Base-by-base conservation (phyloP, 2,113 vertebrate genomes). In the Oophaga pumilio region DNA sequence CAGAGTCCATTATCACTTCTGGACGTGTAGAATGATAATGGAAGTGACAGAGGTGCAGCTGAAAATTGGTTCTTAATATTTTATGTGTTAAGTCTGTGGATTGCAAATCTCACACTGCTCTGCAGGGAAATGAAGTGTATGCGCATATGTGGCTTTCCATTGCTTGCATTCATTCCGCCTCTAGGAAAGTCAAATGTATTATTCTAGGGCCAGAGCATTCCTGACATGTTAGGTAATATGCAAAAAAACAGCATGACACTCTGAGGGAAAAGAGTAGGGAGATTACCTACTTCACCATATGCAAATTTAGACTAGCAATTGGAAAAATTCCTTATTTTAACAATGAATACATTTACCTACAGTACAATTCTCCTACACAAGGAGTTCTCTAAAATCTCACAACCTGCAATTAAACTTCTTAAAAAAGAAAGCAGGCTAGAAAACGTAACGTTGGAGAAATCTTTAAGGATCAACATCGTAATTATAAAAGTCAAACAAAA, bases 61-160 rank as follows among this genome's bases (percentile, higher is more conserved):
- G 96, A 96, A 97, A 97, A 97, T 97, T 96, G 96, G 93, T 93
- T 96, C 92, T 97, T 96, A 98, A 98, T 97, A 97, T 99, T 97
- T 97, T 94, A 98, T 97, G 96, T 93, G 93, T 92, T 93, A 92
- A 91, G 92, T 92, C 93, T 89, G 91, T 92, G 92, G 92, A 93
- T 90, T 94, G 92, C 93, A 94, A 95, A 94, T 94, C 93, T 94
- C 94, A 94, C 93, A 94, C 92, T 94, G 90, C 91, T 95, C 94
- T 94, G 94, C 87, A 93, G 94, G 94, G 95, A 93, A 93, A 95
- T 92, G 91, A 93, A 92, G 84, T 87, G 69, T 89, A 84, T 88
- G 80, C 59, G 73, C 80, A 77, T 84, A 76, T 87, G 71, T 83
- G 73, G 82, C 52, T 89, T 49, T 84, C 69, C 85, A 53, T 87